Evolutionary conservation across 2,113 vertebrate genomes (phyloP).

Genomic region (Crocuta crocuta): DNA sequence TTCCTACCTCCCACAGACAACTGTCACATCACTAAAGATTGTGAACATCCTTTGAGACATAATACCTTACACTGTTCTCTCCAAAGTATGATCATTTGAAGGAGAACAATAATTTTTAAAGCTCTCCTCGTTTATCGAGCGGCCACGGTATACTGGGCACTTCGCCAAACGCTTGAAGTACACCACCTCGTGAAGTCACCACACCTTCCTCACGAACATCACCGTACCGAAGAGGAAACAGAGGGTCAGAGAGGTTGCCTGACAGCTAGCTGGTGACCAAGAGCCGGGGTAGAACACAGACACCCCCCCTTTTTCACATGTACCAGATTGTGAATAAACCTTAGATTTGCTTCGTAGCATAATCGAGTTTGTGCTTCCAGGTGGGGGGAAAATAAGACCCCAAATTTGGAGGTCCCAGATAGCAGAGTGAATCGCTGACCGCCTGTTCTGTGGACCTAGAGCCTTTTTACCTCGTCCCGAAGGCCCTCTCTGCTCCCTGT

Average conservation of each 20-base stretch:
- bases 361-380: neutral
- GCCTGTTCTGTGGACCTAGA: neutral
- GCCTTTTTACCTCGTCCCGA: neutral
- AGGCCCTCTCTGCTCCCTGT: neutral
- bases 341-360: neutral
- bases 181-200: neutral
- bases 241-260: neutral
- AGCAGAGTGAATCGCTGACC: neutral
- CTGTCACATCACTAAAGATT: neutral
- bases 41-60: neutral
- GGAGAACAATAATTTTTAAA: neutral
- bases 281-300: neutral
- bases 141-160: neutral
- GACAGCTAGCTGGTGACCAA: neutral
- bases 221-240: neutral
- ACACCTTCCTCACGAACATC: neutral
- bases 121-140: neutral
- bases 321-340: neutral
- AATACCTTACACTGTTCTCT: neutral
- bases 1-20: neutral
- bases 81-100: neutral
- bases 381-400: neutral
- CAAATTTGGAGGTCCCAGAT: neutral
- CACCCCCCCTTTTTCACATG: neutral
- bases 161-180: neutral